phyloP scores from a whole-genome alignment of 2,797 vertebrate species.

The Pangasius krempfi region DNA sequence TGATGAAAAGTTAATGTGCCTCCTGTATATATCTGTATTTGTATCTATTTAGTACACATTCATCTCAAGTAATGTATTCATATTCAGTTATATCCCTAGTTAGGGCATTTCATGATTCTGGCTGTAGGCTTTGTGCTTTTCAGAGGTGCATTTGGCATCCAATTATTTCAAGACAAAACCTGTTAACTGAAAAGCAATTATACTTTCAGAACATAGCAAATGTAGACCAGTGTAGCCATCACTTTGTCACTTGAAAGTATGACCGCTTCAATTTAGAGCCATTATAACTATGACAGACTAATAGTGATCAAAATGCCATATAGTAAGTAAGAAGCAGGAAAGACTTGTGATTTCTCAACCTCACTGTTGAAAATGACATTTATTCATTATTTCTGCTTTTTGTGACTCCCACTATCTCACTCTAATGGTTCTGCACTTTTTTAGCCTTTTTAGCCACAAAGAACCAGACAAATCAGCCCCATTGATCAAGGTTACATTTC shows the following conservation, averaged over 20 bases:
- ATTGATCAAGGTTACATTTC: constrained; percentile 17
- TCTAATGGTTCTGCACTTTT: constrained; percentile 43
- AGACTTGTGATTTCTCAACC: constrained; percentile 8
- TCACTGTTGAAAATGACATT: constrained; percentile 9
- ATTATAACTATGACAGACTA: constrained; percentile 21
- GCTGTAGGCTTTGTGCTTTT: background rate
- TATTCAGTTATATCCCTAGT: background rate
- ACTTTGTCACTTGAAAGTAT: constrained; percentile 11
- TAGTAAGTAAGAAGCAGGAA: constrained; percentile 9
- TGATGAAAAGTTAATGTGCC: background rate
- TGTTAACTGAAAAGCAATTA: constrained; percentile 23
- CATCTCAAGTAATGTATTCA: background rate
- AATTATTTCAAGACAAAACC: background rate
- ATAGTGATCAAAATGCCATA: constrained; percentile 27
- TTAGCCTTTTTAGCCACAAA: constrained; percentile 7
- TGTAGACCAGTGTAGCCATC: background rate
- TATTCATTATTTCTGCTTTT: constrained; percentile 24
- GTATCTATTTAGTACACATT: background rate
- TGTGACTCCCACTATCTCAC: constrained; percentile 7
- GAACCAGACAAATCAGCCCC: constrained; percentile 24
- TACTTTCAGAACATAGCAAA: background rate
- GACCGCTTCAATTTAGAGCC: constrained; percentile 4
- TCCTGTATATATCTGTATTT: background rate
- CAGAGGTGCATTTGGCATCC: background rate
- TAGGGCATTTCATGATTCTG: background rate